Conservation (phyloP, 2,888 invertebrate species). For the Orthosia cruda region DNA sequence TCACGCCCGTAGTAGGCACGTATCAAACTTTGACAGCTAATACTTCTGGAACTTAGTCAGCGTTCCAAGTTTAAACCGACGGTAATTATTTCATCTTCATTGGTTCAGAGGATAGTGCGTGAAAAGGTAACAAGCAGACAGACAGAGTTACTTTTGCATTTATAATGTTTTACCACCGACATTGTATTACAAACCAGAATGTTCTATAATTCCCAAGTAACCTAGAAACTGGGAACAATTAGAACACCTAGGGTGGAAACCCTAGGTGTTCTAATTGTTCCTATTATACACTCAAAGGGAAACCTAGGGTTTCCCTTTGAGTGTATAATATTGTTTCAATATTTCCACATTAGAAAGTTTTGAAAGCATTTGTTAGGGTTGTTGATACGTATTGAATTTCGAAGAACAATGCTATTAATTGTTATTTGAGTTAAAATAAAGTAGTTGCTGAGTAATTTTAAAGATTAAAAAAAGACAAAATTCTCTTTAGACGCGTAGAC, state of each 20-base stretch:
- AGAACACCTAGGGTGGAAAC: slow-evolving; percentile 30
- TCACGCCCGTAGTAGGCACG: no score
- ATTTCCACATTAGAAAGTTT: slow-evolving; percentile 40
- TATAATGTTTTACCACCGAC: background rate
- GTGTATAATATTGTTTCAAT: slow-evolving; percentile 38
- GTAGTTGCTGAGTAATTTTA: no score
- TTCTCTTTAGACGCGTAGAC: background rate
- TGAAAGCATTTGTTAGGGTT: slow-evolving; percentile 34
- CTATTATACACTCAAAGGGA: no score
- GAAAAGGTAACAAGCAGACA: no score
- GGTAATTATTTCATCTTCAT: no score
- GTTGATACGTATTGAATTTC: background rate
- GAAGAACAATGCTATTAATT: background rate
- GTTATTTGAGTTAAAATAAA: background rate
- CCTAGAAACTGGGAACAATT: slow-evolving; percentile 35
- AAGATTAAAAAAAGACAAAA: no score
- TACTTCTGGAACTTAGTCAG: no score
- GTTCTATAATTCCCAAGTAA: background rate
- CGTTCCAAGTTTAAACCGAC: no score
- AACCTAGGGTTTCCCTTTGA: slow-evolving; percentile 43
- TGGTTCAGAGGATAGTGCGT: no score
- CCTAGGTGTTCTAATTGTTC: no score
- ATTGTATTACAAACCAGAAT: background rate
- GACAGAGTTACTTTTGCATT: background rate
- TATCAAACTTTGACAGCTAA: no score